phyloP scores from a whole-genome alignment of 2,888 invertebrate species.

The Ctenicera cuprea region DNA sequence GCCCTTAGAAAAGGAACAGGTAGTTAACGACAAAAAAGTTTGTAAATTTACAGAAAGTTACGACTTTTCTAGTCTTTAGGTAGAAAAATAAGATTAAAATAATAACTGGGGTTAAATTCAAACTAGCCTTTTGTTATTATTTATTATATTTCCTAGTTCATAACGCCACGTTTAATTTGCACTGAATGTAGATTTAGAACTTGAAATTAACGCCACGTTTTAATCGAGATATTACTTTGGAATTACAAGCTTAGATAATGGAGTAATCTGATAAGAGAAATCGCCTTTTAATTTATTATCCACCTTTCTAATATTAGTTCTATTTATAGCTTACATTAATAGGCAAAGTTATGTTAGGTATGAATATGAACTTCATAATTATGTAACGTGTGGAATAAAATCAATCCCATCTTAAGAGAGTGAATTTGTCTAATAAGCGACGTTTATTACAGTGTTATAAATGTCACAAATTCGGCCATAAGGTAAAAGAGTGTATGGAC shows the following conservation, averaged over 20 bases:
- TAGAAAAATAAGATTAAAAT: too few species aligned
- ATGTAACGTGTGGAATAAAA: not conserved
- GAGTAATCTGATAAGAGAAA: slow-evolving; percentile 12
- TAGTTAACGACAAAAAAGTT: not conserved
- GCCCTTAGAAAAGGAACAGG: not conserved
- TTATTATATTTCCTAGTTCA: too few species aligned
- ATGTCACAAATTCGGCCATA: too few species aligned
- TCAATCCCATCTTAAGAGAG: too few species aligned
- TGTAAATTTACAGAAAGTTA: not conserved
- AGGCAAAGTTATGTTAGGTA: not conserved
- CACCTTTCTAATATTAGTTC: not conserved
- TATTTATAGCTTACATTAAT: not conserved
- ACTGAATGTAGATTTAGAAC: not conserved
- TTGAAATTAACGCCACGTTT: slow-evolving; percentile 3
- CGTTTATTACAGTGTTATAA: too few species aligned
- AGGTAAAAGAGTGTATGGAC: too few species aligned
- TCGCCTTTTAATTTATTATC: not conserved
- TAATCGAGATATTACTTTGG: not conserved
- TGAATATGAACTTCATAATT: not conserved
- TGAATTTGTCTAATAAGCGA: too few species aligned
- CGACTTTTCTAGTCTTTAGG: too few species aligned
- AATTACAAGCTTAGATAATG: slow-evolving; percentile 14
- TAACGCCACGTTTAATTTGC: not conserved
- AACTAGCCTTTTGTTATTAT: too few species aligned
- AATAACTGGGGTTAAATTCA: too few species aligned